These are phyloP conservation scores for Forficula auricularia DNA, from an alignment of 1,140 invertebrate genomes.

Conservation along the genomic window DNA sequence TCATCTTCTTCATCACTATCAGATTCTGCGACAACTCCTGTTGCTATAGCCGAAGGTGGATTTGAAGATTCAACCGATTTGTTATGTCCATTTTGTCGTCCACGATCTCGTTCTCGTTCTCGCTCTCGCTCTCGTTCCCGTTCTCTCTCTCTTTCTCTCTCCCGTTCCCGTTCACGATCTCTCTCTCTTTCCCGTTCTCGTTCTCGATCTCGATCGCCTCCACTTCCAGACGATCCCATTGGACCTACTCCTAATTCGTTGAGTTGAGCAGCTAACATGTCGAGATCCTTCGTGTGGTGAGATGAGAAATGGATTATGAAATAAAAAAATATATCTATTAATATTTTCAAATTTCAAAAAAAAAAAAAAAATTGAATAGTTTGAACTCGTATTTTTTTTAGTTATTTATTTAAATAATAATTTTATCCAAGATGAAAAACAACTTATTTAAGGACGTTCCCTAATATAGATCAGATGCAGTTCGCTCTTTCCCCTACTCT, in stretches of 20 bases:
- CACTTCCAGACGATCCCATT: slow-evolving; percentile 17
- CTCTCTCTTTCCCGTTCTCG: slow-evolving; percentile 11
- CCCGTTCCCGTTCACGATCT: slow-evolving; percentile 9
- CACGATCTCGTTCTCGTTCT: slow-evolving; percentile 8
- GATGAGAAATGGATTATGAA: too few species aligned
- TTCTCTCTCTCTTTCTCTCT: too few species aligned
- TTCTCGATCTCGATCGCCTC: slow-evolving; percentile 11
- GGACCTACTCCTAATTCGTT: slow-evolving; percentile 63
- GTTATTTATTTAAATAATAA: too few species aligned
- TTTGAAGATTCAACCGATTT: slow-evolving; percentile 12
- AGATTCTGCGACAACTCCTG: slow-evolving; percentile 16
- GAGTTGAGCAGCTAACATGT: slow-evolving; percentile 79
- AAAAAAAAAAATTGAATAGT: too few species aligned
- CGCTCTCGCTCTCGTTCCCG: too few species aligned
- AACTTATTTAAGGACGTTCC: too few species aligned
- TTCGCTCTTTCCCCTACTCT: too few species aligned
- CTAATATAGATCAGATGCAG: too few species aligned
- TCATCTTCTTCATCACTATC: slow-evolving; percentile 31
- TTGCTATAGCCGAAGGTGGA: slow-evolving; percentile 7
- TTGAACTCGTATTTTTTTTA: too few species aligned
- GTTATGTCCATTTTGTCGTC: slow-evolving; percentile 13
- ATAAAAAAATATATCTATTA: too few species aligned
- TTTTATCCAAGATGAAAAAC: too few species aligned
- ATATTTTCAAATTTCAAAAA: too few species aligned
- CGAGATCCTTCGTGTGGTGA: slow-evolving; percentile 53